These are phyloP conservation scores for Drosophila neonasuta DNA, from an alignment of 2,888 invertebrate species.

Conservation along the genomic window DNA sequence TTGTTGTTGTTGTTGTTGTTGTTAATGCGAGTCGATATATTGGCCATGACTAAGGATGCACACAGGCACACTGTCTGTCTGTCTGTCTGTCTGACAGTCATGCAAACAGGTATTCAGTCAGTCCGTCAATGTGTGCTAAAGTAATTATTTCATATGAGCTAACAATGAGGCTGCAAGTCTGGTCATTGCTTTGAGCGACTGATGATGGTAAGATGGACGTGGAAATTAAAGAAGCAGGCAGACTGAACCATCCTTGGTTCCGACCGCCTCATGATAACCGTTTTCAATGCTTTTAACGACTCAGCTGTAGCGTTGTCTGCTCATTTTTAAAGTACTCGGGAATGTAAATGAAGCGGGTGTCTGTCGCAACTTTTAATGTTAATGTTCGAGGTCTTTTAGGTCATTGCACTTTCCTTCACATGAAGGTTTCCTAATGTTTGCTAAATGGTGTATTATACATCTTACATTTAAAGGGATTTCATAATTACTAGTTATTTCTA, in stretches of 20 bases:
- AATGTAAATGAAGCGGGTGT: slow-evolving; percentile 78
- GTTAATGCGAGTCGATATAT: slow-evolving; percentile 78
- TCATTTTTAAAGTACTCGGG: slow-evolving; percentile 74
- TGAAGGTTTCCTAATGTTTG: neutral
- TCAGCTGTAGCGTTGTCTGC: slow-evolving; percentile 57
- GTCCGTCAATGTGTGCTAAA: slow-evolving; percentile 72
- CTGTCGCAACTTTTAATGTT: slow-evolving; percentile 40
- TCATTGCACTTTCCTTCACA: slow-evolving; percentile 57
- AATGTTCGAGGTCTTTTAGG: slow-evolving; percentile 67
- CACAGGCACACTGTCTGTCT: slow-evolving; percentile 24
- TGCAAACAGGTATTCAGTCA: slow-evolving; percentile 41
- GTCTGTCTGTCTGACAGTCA: slow-evolving; percentile 2
- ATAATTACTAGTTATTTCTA: too few species aligned
- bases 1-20: slow-evolving; percentile 61
- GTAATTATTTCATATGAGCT: slow-evolving; percentile 80
- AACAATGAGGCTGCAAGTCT: slow-evolving; percentile 78
- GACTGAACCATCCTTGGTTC: slow-evolving; percentile 39
- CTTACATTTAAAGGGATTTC: too few species aligned
- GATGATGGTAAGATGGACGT: slow-evolving; percentile 73
- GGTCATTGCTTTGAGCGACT: slow-evolving; percentile 58
- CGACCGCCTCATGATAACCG: slow-evolving; percentile 51
- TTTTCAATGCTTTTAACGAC: slow-evolving; percentile 72
- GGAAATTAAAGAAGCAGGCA: slow-evolving; percentile 78
- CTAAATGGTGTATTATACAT: neutral
- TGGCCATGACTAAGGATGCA: slow-evolving; percentile 76